These are phyloP conservation scores for Clavelina lepadiformis DNA, from an alignment of 23 tunicate genomes.

Conservation along the genomic window DNA sequence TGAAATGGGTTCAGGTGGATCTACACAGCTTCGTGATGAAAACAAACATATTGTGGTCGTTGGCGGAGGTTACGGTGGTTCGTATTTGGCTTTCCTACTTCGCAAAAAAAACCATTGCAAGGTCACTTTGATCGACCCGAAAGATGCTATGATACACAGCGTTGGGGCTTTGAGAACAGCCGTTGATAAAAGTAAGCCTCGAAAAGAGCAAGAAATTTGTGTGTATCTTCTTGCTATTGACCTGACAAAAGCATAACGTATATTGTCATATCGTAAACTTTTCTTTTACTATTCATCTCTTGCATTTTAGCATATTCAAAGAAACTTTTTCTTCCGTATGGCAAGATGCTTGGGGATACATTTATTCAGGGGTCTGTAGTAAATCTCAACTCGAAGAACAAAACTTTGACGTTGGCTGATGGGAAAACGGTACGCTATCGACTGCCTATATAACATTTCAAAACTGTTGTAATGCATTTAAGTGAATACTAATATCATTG, in stretches of 20 bases:
- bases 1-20: conserved; percentile 25
- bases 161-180: conserved; percentile 72
- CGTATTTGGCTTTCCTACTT: conserved; percentile 28
- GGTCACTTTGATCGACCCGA: conserved; percentile 67
- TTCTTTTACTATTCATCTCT: not conserved
- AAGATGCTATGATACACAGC: conserved; percentile 68
- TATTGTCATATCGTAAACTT: not conserved
- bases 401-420: conserved; percentile 40
- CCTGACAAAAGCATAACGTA: not conserved
- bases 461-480: too few relatives aligned
- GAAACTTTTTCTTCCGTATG: conserved; percentile 54
- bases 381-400: conserved; percentile 33
- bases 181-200: conserved; percentile 30
- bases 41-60: conserved; percentile 45
- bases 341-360: conserved; percentile 34
- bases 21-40: not conserved
- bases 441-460: not conserved
- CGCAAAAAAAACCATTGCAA: conserved; percentile 24
- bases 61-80: conserved; percentile 89
- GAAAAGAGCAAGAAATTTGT: too few relatives aligned
- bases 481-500: too few relatives aligned
- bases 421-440: conserved; percentile 35
- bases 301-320: conserved; percentile 32
- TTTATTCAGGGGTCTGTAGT: conserved; percentile 46
- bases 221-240: too few relatives aligned